Evolutionary conservation across 2,888 invertebrate species (phyloP).

Genomic region (Tipula helvola): DNA sequence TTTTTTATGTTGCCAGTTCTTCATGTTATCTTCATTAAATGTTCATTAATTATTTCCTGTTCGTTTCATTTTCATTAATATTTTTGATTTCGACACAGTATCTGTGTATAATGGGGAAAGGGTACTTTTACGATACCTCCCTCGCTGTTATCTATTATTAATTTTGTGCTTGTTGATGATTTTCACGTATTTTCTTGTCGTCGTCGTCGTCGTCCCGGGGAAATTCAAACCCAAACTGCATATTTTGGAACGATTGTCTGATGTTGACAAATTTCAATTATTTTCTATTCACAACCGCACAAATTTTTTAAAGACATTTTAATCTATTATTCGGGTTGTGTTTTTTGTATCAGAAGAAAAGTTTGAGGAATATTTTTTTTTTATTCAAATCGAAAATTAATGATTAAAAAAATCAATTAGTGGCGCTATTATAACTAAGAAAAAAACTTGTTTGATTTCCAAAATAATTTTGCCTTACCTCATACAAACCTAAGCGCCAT

Average conservation of each 20-base stretch:
- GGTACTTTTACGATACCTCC: not conserved
- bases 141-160: not conserved
- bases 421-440: not conserved
- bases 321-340: not conserved
- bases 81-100: not conserved
- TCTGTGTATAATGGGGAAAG: not conserved
- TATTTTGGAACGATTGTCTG: not conserved
- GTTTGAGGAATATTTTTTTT: not conserved
- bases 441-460: not conserved
- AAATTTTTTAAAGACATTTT: not conserved
- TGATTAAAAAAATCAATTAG: not conserved
- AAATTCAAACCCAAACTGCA: not conserved
- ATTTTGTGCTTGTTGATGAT: not conserved
- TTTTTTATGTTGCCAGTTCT: not conserved
- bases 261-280: not conserved
- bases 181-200: not conserved
- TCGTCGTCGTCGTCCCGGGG: not conserved
- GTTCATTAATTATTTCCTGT: conserved; percentile 4
- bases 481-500: not conserved
- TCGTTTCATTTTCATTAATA: not conserved
- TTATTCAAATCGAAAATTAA: not conserved
- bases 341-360: not conserved
- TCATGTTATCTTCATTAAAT: not conserved
- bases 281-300: not conserved
- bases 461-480: not conserved